Conservation (phyloP, 2,888 invertebrate genomes). For the Ariolimax columbianus region DNA sequence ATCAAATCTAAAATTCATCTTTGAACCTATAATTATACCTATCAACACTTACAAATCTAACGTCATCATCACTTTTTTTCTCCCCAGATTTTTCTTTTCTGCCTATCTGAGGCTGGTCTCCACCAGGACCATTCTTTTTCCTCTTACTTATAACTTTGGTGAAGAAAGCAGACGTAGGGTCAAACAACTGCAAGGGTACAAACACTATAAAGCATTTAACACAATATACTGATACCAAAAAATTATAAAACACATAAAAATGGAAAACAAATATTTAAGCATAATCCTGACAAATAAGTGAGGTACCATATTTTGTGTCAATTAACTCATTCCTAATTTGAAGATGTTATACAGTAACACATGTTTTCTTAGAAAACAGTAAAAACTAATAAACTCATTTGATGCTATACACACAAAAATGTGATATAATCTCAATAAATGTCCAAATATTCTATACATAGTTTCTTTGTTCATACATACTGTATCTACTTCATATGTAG, state of each 20-base stretch:
- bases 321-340: too few relatives aligned
- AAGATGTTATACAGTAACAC: too few relatives aligned
- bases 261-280: neutral
- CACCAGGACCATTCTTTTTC: constrained; percentile 66
- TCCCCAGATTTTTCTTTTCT: constrained; percentile 57
- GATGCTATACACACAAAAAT: too few relatives aligned
- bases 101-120: constrained; percentile 52
- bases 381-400: too few relatives aligned
- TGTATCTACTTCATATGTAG: too few relatives aligned
- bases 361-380: too few relatives aligned
- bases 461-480: too few relatives aligned
- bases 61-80: constrained; percentile 67
- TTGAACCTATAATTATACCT: neutral
- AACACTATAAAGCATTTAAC: neutral
- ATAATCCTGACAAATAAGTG: too few relatives aligned
- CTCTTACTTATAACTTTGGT: constrained; percentile 77
- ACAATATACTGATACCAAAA: neutral
- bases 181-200: constrained; percentile 69
- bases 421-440: too few relatives aligned
- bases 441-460: too few relatives aligned
- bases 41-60: constrained; percentile 36
- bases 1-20: neutral
- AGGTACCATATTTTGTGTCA: too few relatives aligned
- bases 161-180: constrained; percentile 77
- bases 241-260: neutral